Base-by-base conservation (phyloP, 2,888 invertebrate genomes). In the Leptinotarsa rubiginosa region DNA sequence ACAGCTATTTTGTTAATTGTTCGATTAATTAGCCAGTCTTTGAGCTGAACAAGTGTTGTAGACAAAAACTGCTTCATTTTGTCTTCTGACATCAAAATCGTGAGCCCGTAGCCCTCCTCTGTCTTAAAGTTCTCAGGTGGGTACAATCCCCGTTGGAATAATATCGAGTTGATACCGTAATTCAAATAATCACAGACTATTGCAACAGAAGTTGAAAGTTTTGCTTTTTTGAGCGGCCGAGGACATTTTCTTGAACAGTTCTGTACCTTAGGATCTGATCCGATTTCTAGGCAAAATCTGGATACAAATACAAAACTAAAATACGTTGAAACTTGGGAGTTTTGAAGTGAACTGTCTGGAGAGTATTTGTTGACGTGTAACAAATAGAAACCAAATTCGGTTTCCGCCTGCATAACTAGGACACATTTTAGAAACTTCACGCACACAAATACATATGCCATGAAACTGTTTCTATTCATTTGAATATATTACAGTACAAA, bases 121-220 rank as follows among this genome's bases (percentile, higher is more conserved):
- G 93, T 91, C 83, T 94, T 94, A 87, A 99, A 99, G 0, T 94
- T 93, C 87, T 98, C 98, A 0, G 96, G 94, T 4, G 98, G 97
- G 88, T 99, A 99, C 74, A 99, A 92, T 10, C 98, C 99, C 84
- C 99, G 91, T 92, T 99, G 99, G 86, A 96, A 99, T 70, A 99
- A 89, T 82, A 99, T 99, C 56, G 97, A 97, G 89, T 99, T 98
- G 71, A 99, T 95, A 3, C 98, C 98, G 89, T 94, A 99, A 87
- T 96, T 94, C 84, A 99, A 91, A 89, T 98, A 99, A 89, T 99
- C 97, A 76, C 95, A 94, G 41, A 99, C 94, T 73, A 98, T 94
- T 88, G 96, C 95, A 0, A 98, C 96, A 0, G 98, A 89, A 0
- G 97, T 98, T 98, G 67, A 94, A 92, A 84, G 95, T 96, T 84